Percentiles rank a stretch among this genome's conserved stretches.
phyloP scores from a whole-genome alignment of 2,888 invertebrate species.

The Eupithecia insigniata region DNA sequence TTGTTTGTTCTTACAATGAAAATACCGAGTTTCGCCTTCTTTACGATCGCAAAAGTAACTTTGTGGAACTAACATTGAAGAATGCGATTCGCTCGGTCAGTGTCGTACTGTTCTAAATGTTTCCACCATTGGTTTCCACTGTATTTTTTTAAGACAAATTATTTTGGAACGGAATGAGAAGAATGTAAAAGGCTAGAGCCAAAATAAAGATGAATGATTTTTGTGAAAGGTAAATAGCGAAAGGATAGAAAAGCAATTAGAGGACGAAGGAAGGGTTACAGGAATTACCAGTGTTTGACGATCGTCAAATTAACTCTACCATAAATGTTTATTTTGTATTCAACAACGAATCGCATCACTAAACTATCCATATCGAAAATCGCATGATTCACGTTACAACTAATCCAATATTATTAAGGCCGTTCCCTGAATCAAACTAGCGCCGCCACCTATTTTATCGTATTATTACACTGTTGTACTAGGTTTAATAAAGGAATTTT shows the following conservation, averaged over 20 bases:
- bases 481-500: too few relatives aligned
- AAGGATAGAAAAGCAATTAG: not conserved
- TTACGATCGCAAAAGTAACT: conserved; percentile 47
- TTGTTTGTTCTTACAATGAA: conserved; percentile 36
- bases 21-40: conserved; percentile 36
- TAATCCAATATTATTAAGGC: too few relatives aligned
- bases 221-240: not conserved
- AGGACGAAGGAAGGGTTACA: too few relatives aligned
- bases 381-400: too few relatives aligned
- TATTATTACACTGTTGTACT: too few relatives aligned
- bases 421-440: too few relatives aligned
- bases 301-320: not conserved
- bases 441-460: too few relatives aligned
- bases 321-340: too few relatives aligned
- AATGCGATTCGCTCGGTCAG: conserved; percentile 54
- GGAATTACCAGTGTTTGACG: too few relatives aligned
- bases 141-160: conserved; percentile 49
- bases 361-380: too few relatives aligned
- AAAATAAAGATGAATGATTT: not conserved
- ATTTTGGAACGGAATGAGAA: conserved; percentile 35
- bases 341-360: too few relatives aligned
- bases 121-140: too few relatives aligned
- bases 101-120: conserved; percentile 50
- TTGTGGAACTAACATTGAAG: conserved; percentile 52
- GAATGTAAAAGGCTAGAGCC: not conserved